Conservation (phyloP, 2,888 invertebrate species). For the Stramonita haemastoma region DNA sequence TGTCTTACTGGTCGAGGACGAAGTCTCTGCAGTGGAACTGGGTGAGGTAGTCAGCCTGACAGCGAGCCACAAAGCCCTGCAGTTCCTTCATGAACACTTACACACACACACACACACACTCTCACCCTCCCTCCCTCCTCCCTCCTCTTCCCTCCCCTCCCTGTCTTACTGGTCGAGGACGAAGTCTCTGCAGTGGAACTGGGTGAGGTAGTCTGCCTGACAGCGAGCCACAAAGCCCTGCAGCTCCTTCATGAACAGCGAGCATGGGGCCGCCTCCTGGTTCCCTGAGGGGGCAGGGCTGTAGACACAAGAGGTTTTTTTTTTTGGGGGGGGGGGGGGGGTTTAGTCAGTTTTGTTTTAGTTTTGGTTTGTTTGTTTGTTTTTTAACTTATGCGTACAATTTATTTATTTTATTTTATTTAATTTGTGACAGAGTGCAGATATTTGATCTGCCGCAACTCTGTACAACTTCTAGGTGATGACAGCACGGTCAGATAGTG, state of each 20-base stretch:
- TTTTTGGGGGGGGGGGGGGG: no score
- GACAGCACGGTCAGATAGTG: no score
- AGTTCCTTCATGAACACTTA: slow-evolving; percentile 76
- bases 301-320: slow-evolving; percentile 16
- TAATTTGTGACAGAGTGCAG: no score
- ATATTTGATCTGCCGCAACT: no score
- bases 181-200: slow-evolving; percentile 85
- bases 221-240: slow-evolving; percentile 88
- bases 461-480: no score
- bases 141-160: no score
- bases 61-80: slow-evolving; percentile 87
- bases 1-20: slow-evolving; percentile 79
- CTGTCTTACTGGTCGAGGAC: slow-evolving; percentile 78
- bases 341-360: background rate
- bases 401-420: no score
- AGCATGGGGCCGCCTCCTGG: slow-evolving; percentile 79
- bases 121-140: background rate
- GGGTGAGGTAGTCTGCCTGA: slow-evolving; percentile 84
- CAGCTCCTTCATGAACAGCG: slow-evolving; percentile 94
- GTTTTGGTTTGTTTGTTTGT: slow-evolving; percentile 61
- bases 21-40: slow-evolving; percentile 85
- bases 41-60: slow-evolving; percentile 84
- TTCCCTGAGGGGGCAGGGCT: slow-evolving; percentile 62
- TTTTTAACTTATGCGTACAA: slow-evolving; percentile 23
- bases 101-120: background rate